A percentile compares a stretch with the other conserved stretches of the same genome.
These are phyloP conservation scores for Neotoma lepida DNA, from an alignment of 2,113 vertebrate species.

Conservation along the genomic window DNA sequence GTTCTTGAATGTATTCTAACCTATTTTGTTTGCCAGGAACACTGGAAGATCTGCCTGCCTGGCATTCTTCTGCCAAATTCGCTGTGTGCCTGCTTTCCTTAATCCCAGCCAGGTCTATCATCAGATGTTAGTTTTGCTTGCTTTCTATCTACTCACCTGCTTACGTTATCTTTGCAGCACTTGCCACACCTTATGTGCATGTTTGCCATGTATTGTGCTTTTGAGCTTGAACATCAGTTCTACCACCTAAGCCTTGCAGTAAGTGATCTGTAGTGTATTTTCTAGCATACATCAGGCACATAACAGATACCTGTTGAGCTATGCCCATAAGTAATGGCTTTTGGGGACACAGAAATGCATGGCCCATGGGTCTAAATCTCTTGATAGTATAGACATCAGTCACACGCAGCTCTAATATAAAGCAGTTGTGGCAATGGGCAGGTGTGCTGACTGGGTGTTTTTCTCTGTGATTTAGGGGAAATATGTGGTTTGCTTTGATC, in stretches of 20 bases:
- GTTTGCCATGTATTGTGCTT: neutral
- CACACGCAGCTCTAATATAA: no score
- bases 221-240: neutral
- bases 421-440: fast-evolving
- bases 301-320: neutral
- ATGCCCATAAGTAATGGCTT: neutral
- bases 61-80: neutral
- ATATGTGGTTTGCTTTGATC: slow-evolving; percentile 97
- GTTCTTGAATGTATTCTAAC: neutral
- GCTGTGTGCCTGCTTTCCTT: neutral
- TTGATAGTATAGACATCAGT: neutral
- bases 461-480: slow-evolving; percentile 89
- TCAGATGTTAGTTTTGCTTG: no score
- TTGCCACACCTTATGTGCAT: neutral
- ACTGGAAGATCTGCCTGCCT: neutral
- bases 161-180: neutral
- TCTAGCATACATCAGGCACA: neutral
- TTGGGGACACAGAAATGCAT: neutral
- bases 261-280: neutral
- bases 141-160: neutral
- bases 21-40: neutral
- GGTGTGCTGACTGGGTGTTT: neutral
- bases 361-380: neutral
- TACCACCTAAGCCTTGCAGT: neutral
- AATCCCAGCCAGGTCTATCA: neutral